Evolutionary conservation across 2,113 vertebrate genomes (phyloP).

Genomic region (Corythoichthys haematopterus): DNA sequence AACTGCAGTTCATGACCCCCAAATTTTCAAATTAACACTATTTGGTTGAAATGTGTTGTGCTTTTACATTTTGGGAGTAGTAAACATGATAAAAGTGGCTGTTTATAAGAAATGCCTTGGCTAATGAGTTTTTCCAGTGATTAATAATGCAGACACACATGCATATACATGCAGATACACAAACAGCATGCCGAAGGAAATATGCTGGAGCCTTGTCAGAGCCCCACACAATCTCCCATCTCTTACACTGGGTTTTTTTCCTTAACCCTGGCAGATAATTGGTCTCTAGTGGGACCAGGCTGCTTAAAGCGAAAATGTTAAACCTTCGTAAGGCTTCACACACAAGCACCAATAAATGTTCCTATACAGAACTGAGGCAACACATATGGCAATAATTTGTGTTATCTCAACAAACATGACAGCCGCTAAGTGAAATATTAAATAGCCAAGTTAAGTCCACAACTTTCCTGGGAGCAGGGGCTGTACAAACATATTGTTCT

Average conservation of each 20-base stretch:
- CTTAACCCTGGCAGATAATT: conserved; percentile 67
- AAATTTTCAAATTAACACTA: not conserved
- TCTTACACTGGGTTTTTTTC: conserved; percentile 43
- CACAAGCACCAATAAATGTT: conserved; percentile 31
- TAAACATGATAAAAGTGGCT: conserved; percentile 41
- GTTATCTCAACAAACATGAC: conserved; percentile 23
- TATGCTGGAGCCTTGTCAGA: conserved; percentile 53
- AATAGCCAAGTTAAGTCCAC: conserved; percentile 26
- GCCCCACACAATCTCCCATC: conserved; percentile 39
- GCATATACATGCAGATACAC: conserved; percentile 18
- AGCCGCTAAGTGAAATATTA: conserved; percentile 33
- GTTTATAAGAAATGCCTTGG: conserved; percentile 31
- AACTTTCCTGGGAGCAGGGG: conserved; percentile 3
- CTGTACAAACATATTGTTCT: conserved; percentile 7
- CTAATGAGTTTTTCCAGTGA: conserved; percentile 30
- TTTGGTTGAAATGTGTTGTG: not conserved
- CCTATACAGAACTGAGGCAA: conserved; percentile 4
- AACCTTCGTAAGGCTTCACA: conserved; percentile 60
- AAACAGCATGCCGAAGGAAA: conserved; percentile 50
- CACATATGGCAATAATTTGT: conserved; percentile 6
- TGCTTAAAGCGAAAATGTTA: conserved; percentile 55
- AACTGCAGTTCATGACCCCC: conserved; percentile 39
- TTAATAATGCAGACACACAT: conserved; percentile 33
- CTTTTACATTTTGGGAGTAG: conserved; percentile 7
- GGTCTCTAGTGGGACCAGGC: conserved; percentile 53